phyloP scores from a whole-genome alignment of 2,888 invertebrate species.

The Pristionchus japonicus region DNA sequence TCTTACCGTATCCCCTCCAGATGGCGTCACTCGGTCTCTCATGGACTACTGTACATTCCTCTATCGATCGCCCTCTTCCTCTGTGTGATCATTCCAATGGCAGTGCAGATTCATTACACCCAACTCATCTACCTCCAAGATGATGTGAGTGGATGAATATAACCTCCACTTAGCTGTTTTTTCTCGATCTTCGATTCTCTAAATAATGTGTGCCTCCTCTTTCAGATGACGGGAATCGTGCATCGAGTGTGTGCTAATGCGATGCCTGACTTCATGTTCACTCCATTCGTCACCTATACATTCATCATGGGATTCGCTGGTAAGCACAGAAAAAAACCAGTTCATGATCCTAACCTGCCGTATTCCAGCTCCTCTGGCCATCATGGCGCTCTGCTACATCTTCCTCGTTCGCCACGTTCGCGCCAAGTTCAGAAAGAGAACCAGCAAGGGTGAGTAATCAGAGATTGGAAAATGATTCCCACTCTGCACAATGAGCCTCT shows the following conservation, averaged over 20 bases:
- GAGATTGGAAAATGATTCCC: not conserved
- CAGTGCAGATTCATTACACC: conserved; percentile 47
- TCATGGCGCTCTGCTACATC: conserved; percentile 69
- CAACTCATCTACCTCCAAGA: conserved; percentile 10
- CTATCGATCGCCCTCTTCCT: conserved; percentile 45
- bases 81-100: conserved; percentile 48
- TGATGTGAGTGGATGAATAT: not conserved
- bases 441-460: conserved; percentile 20
- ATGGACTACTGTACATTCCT: conserved; percentile 29
- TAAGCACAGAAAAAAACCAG: not conserved
- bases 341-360: not conserved
- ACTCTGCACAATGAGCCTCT: not conserved
- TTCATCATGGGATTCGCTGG: conserved; percentile 56
- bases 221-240: not conserved
- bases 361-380: conserved; percentile 58
- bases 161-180: not conserved
- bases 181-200: not conserved
- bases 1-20: conserved; percentile 46
- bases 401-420: conserved; percentile 67
- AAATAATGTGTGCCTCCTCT: not conserved
- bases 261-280: conserved; percentile 55
- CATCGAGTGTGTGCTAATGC: conserved; percentile 48
- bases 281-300: conserved; percentile 64
- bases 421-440: conserved; percentile 61
- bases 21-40: conserved; percentile 49